Conservation (phyloP, 2,888 invertebrate genomes). For the Pristionchus exspectatus region DNA sequence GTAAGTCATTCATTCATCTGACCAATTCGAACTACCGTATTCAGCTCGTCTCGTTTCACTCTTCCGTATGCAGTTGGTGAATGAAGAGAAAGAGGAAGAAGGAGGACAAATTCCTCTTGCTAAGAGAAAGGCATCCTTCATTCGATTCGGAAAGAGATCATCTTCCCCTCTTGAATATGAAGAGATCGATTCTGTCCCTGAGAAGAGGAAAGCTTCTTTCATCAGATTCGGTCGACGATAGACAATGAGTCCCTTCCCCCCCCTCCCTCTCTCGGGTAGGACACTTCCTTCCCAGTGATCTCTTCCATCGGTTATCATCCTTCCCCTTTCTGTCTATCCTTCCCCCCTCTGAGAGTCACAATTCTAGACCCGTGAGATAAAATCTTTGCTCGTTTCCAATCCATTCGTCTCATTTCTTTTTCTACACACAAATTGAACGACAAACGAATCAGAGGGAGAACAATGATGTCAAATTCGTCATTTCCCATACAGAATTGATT, state of each 20-base stretch:
- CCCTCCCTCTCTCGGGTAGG: slow-evolving; percentile 30
- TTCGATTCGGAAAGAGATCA: slow-evolving; percentile 69
- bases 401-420: not conserved
- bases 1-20: slow-evolving; percentile 12
- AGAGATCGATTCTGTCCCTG: slow-evolving; percentile 56
- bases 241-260: slow-evolving; percentile 40
- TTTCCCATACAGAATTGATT: not conserved
- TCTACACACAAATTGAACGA: slow-evolving; percentile 7
- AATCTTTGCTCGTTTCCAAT: slow-evolving; percentile 27
- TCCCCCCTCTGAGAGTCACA: not conserved
- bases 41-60: slow-evolving; percentile 8
- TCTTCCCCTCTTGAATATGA: slow-evolving; percentile 56
- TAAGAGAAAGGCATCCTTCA: slow-evolving; percentile 70
- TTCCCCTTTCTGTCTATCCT: not conserved
- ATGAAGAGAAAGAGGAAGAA: not conserved
- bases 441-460: not conserved
- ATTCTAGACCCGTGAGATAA: slow-evolving; percentile 46
- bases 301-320: slow-evolving; percentile 40
- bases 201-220: slow-evolving; percentile 70
- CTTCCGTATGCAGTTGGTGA: not conserved
- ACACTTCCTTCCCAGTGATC: slow-evolving; percentile 19
- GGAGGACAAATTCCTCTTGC: slow-evolving; percentile 37
- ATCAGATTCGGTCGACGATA: slow-evolving; percentile 69
- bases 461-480: slow-evolving; percentile 10
- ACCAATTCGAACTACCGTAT: not conserved